These are phyloP conservation scores for Austrofundulus limnaeus DNA, from an alignment of 2,113 vertebrate species.

Conservation along the genomic window DNA sequence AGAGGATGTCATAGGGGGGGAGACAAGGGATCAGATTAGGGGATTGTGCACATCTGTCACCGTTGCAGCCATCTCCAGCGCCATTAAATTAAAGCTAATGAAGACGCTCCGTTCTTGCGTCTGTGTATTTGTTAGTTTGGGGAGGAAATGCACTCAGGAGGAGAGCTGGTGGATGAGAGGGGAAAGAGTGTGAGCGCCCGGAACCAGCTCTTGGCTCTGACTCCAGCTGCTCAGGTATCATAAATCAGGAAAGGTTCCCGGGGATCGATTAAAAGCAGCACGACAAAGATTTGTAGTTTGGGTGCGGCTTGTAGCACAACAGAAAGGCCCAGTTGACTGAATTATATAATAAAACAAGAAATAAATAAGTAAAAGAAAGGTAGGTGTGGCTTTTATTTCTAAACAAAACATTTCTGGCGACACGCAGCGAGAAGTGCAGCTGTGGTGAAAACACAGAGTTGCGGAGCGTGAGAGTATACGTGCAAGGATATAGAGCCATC, in stretches of 20 bases:
- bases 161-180: conserved; percentile 17
- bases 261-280: conserved; percentile 65
- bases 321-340: conserved; percentile 23
- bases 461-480: conserved; percentile 11
- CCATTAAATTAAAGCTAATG: conserved; percentile 76
- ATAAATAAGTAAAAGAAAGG: background rate
- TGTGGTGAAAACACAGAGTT: conserved; percentile 27
- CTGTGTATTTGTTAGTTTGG: conserved; percentile 56
- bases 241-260: conserved; percentile 58
- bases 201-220: conserved; percentile 43
- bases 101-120: conserved; percentile 63
- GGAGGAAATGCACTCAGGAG: conserved; percentile 12
- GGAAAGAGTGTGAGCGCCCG: conserved; percentile 15
- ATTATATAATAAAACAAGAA: conserved; percentile 1
- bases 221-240: conserved; percentile 58
- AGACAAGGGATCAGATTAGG: conserved; percentile 76
- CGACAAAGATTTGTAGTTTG: conserved; percentile 52
- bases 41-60: conserved; percentile 75
- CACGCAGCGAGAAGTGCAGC: conserved; percentile 40
- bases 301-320: conserved; percentile 32
- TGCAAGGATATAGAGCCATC: conserved; percentile 38
- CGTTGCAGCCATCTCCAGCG: conserved; percentile 63
- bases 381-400: conserved; percentile 35
- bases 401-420: conserved; percentile 39
- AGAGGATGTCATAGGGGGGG: conserved; percentile 68